These are phyloP conservation scores for Syngnathus acus DNA, from an alignment of 2,797 vertebrate genomes.

Conservation along the genomic window DNA sequence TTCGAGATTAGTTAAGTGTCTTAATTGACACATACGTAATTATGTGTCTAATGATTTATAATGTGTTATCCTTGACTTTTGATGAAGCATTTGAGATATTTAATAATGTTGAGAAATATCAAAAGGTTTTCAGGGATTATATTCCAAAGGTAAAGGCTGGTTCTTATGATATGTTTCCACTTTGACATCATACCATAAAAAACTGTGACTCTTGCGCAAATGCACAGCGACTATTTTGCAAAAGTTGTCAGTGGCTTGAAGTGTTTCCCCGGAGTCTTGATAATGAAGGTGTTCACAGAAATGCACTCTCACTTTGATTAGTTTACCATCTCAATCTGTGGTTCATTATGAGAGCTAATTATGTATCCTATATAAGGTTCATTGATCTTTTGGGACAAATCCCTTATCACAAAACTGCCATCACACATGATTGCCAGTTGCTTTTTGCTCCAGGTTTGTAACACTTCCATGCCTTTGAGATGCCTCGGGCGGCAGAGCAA, in stretches of 20 bases:
- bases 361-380: constrained; percentile 9
- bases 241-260: neutral
- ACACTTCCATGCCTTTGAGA: neutral
- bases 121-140: neutral
- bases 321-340: constrained; percentile 9
- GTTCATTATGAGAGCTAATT: constrained; percentile 12
- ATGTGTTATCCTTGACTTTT: neutral
- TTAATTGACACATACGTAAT: neutral
- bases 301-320: constrained; percentile 6
- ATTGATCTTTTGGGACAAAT: constrained; percentile 9
- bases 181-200: neutral
- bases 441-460: neutral
- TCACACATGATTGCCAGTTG: constrained; percentile 6
- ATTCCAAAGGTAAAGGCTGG: neutral
- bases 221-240: neutral
- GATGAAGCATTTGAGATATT: neutral
- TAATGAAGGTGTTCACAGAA: neutral
- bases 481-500: constrained; percentile 7
- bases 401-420: constrained; percentile 9
- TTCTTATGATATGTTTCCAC: neutral
- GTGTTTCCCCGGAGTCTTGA: neutral
- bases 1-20: neutral
- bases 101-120: constrained; percentile 1
- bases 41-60: neutral
- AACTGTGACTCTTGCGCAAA: neutral